Percentiles rank a stretch among this genome's conserved stretches.
Conservation (phyloP, 64 coral and sea anemone species). For the Dendronephthya gigantea region DNA sequence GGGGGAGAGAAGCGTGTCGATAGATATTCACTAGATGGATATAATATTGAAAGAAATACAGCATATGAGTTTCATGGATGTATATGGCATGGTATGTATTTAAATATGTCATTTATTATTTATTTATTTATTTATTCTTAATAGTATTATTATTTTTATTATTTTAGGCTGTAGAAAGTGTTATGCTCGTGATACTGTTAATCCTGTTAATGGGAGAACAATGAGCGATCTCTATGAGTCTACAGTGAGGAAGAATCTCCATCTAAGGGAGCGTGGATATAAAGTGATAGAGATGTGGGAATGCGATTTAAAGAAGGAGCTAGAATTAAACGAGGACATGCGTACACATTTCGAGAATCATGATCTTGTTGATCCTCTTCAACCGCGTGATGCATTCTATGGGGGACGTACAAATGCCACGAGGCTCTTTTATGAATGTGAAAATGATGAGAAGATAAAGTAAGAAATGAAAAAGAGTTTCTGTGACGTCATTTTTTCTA, state of each 20-base stretch:
- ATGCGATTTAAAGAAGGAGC: neutral
- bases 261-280: neutral
- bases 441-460: neutral
- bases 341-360: neutral
- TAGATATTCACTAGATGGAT: neutral
- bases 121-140: too few relatives aligned
- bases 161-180: neutral
- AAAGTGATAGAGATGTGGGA: neutral
- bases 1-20: neutral
- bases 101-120: neutral
- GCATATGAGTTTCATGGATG: neutral
- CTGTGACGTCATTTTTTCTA: neutral
- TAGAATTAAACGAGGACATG: neutral
- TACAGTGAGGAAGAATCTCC: neutral
- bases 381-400: neutral
- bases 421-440: neutral
- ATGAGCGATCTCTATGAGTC: neutral
- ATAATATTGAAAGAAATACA: neutral
- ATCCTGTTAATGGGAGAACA: neutral
- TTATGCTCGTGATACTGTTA: neutral
- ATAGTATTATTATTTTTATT: too few relatives aligned
- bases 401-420: neutral
- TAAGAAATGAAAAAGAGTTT: neutral
- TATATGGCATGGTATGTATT: constrained; percentile 8
- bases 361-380: neutral